These are phyloP conservation scores for Choloepus hoffmanni DNA, from an alignment of 2,113 vertebrate species.

Conservation along the genomic window DNA sequence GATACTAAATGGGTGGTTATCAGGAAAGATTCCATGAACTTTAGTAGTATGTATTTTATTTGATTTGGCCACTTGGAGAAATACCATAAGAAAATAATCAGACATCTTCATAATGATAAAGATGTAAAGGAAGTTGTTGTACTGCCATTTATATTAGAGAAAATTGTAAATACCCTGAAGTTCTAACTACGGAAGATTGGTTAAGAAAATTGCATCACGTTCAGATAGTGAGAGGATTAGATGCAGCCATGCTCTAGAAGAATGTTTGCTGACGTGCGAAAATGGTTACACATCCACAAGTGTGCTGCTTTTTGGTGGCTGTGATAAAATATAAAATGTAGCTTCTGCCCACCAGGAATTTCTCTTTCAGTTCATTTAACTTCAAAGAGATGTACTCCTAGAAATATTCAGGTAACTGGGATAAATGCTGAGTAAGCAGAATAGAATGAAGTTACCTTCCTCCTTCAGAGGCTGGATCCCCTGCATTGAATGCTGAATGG, in stretches of 20 bases:
- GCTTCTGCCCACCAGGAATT: background rate
- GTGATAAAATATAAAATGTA: background rate
- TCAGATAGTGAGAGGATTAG: background rate
- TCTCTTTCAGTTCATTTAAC: background rate
- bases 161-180: background rate
- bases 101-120: background rate
- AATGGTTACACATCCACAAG: background rate
- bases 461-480: background rate
- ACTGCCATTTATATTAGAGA: background rate
- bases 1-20: background rate
- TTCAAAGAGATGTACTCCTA: background rate
- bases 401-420: background rate
- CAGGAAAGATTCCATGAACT: background rate
- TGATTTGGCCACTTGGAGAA: background rate
- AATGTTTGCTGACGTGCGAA: constrained; percentile 2
- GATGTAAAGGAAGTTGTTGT: background rate
- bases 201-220: background rate
- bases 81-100: background rate
- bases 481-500: background rate
- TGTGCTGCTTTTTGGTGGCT: background rate
- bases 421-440: background rate
- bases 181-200: background rate
- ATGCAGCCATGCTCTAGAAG: background rate
- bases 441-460: too few relatives aligned
- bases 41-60: background rate